phyloP scores from a whole-genome alignment of 2,113 vertebrate species.

The Saccopteryx bilineata region DNA sequence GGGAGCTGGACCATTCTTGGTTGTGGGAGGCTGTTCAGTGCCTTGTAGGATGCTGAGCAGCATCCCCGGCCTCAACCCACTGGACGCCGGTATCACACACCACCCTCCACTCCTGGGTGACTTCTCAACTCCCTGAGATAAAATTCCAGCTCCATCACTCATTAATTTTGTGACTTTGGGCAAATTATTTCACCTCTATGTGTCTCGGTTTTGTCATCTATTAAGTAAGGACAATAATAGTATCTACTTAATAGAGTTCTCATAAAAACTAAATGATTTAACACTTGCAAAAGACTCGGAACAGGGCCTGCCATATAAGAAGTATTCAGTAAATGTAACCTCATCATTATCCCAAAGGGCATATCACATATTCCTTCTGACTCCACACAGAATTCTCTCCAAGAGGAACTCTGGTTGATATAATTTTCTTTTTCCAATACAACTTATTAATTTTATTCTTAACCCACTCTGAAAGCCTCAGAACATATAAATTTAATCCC shows the following conservation, averaged over 20 bases:
- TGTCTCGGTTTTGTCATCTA: no score
- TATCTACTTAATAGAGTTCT: background rate
- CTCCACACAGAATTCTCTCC: background rate
- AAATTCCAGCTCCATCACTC: background rate
- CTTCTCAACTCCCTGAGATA: background rate
- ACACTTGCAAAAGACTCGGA: background rate
- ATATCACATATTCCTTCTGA: background rate
- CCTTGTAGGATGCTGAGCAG: background rate
- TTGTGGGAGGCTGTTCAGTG: background rate
- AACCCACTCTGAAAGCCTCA: background rate
- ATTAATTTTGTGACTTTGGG: background rate
- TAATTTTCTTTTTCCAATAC: background rate
- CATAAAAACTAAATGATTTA: conserved; percentile 25
- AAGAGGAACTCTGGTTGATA: background rate
- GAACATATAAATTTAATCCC: background rate
- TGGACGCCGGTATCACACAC: background rate
- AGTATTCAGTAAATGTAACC: background rate
- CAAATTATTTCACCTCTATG: background rate
- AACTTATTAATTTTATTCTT: conserved; percentile 22
- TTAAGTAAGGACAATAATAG: no score
- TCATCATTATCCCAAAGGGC: background rate
- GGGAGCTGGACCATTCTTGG: background rate
- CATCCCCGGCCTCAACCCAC: background rate
- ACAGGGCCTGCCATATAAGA: background rate
- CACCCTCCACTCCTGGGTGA: fast-evolving